Evolutionary conservation across 2,797 vertebrate species (phyloP).

Genomic region (Chloroceryle inda): DNA sequence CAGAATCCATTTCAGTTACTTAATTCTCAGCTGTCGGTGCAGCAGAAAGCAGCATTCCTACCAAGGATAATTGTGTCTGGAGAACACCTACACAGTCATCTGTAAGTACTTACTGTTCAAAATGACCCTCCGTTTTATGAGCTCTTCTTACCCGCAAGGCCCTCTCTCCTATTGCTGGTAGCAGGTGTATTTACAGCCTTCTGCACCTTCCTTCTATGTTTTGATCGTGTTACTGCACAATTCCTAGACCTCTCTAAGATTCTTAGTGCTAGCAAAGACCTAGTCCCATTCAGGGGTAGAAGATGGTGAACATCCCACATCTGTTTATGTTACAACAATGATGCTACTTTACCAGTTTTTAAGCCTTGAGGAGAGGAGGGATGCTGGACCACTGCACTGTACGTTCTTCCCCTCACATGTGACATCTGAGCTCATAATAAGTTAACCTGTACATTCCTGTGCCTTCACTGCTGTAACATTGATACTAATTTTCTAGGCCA

Average conservation of each 20-base stretch:
- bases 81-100: neutral
- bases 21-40: neutral
- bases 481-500: constrained; percentile 6
- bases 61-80: neutral
- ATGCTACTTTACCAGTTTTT: neutral
- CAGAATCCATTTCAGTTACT: neutral
- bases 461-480: neutral
- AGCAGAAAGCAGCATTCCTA: constrained; percentile 6
- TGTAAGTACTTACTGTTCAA: constrained; percentile 43
- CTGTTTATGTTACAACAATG: neutral
- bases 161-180: neutral
- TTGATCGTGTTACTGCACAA: constrained; percentile 17
- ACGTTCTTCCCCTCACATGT: neutral
- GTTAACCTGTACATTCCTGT: neutral
- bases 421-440: neutral
- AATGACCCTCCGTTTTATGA: constrained; percentile 53
- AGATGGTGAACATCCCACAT: neutral
- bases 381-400: neutral
- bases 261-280: constrained; percentile 36
- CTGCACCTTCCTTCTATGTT: constrained; percentile 10
- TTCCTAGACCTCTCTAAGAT: constrained; percentile 25
- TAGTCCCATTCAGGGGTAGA: neutral
- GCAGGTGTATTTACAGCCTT: constrained; percentile 52
- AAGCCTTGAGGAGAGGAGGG: neutral
- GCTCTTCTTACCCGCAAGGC: constrained; percentile 9